phyloP scores from a whole-genome alignment of 2,797 vertebrate species.

The Syndactyla subalaris region DNA sequence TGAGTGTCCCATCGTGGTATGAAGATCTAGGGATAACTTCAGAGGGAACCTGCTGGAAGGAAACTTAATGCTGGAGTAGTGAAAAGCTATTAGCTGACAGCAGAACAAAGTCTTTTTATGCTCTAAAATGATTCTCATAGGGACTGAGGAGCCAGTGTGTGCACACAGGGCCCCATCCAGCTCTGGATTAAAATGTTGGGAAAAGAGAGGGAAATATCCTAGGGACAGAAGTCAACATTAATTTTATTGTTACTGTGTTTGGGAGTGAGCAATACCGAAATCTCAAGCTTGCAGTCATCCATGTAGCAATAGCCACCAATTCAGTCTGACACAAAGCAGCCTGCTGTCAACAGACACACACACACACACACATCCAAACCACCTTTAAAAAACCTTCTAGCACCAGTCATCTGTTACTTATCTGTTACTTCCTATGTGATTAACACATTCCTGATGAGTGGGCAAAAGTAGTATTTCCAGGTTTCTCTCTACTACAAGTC shows the following conservation, averaged over 20 bases:
- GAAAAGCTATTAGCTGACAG: neutral
- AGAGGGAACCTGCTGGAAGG: slow-evolving; percentile 10
- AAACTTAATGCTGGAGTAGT: neutral
- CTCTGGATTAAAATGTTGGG: neutral
- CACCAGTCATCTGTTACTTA: neutral
- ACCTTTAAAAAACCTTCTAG: neutral
- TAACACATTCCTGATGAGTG: neutral
- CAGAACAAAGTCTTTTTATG: neutral
- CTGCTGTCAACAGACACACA: neutral
- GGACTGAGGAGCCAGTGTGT: neutral
- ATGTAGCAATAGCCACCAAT: neutral
- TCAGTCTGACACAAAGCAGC: neutral
- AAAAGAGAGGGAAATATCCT: neutral
- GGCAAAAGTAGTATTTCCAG: neutral
- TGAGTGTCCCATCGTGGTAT: neutral
- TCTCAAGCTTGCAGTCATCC: neutral
- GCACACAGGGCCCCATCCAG: neutral
- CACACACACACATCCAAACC: neutral
- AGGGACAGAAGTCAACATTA: neutral
- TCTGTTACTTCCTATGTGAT: neutral
- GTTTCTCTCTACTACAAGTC: neutral
- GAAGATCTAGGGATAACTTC: neutral
- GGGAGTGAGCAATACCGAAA: neutral
- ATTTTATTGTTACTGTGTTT: neutral
- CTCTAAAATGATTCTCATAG: neutral